Conservation (phyloP, 2,888 invertebrate species). For the Smittia sp. region DNA sequence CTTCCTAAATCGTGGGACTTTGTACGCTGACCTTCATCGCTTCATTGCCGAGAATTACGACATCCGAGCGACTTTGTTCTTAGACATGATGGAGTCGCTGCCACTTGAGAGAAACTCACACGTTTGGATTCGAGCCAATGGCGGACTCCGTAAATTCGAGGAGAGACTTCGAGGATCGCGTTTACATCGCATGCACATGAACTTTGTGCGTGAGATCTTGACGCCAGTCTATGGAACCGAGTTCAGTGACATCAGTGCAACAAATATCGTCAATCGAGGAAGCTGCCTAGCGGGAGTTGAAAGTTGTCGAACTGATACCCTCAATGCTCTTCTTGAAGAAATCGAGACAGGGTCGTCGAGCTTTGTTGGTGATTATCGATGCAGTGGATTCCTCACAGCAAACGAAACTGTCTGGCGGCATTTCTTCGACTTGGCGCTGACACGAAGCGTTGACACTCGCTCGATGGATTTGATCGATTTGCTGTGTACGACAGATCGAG, state of each 20-base stretch:
- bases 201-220: background rate
- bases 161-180: background rate
- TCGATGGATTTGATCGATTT: background rate
- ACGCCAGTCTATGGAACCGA: background rate
- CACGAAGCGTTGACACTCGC: background rate
- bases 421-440: background rate
- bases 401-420: background rate
- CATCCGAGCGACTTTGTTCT: background rate
- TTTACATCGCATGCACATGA: background rate
- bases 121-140: background rate
- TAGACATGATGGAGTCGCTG: background rate
- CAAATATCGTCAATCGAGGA: background rate
- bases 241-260: background rate
- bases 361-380: too few species aligned
- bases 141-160: background rate
- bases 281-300: background rate
- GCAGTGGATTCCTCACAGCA: background rate
- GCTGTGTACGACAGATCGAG: background rate
- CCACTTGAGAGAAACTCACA: background rate
- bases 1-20: constrained; percentile 58
- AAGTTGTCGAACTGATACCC: background rate
- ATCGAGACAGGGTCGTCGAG: background rate
- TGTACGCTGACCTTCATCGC: background rate
- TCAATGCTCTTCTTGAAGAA: background rate
- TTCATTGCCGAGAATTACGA: background rate